These are phyloP conservation scores for Atta colombica DNA, from an alignment of 1,140 invertebrate genomes.

Conservation along the genomic window DNA sequence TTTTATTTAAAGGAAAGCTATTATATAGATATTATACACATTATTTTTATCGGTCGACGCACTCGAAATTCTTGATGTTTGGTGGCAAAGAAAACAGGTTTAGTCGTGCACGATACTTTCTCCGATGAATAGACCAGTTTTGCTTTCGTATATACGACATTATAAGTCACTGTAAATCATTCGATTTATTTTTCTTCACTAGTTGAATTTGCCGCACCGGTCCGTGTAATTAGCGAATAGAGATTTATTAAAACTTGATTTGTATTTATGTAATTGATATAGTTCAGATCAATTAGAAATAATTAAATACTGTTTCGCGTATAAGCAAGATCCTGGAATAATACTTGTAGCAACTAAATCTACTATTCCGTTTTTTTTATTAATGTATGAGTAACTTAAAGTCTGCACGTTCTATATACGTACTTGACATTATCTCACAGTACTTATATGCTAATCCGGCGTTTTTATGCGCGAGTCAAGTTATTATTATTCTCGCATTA, in stretches of 20 bases:
- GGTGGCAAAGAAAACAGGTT: slow-evolving; percentile 7
- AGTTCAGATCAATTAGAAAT: slow-evolving; percentile 6
- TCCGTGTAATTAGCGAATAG: slow-evolving; percentile 59
- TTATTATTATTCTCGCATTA: slow-evolving; percentile 50
- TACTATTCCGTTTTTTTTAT: neutral
- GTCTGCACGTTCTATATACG: neutral
- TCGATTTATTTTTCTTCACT: slow-evolving; percentile 24
- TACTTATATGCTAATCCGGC: neutral
- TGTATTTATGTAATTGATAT: slow-evolving; percentile 68
- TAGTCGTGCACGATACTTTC: slow-evolving; percentile 20
- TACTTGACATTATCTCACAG: neutral
- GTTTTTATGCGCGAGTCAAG: neutral
- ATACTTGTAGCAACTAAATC: neutral
- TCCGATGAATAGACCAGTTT: slow-evolving; percentile 17
- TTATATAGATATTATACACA: neutral
- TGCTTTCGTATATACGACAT: neutral
- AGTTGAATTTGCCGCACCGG: slow-evolving; percentile 31
- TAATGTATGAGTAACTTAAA: slow-evolving; percentile 17
- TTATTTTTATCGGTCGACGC: neutral
- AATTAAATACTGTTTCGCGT: slow-evolving; percentile 15
- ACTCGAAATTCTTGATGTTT: neutral
- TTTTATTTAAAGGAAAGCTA: neutral
- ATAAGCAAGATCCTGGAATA: neutral
- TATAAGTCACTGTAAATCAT: neutral
- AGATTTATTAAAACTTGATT: slow-evolving; percentile 71